Base-by-base conservation (phyloP, 2,888 invertebrate genomes). In the Isoperla grammatica region DNA sequence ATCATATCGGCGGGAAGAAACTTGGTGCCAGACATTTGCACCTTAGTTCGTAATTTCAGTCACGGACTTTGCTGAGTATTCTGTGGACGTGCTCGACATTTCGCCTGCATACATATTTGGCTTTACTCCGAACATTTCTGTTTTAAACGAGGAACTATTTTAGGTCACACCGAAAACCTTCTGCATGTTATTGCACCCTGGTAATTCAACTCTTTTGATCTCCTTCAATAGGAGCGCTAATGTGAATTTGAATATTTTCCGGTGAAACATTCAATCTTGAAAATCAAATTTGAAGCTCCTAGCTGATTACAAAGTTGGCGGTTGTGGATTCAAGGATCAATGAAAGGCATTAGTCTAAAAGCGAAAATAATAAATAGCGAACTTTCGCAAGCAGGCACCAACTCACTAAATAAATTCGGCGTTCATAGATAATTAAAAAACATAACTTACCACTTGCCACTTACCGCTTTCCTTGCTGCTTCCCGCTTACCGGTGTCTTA, bases 181-280 rank as follows among this genome's bases (percentile, higher is more conserved):
- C 53, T 35, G 37, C 39, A 53, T 37, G 39, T 37, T 53, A 53
- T 53, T 53, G 35, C 19, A 23, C 17, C 8, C 42, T 17, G 39
- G 35, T 48, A 56, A 56, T 50, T 46, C 50, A 56, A 56, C 42
- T 49, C 56, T 56, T 60, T 60, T 60, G 39, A 23, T 60, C 56
- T 60, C 50, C 23, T 42, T 29, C 29, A 29, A 29, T 29, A 29
- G 8, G 29, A 29, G n/a, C 39, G 55, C 49, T 48, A 60, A 60
- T 60, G 48, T 60, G 60, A 60, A 60, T 56, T 60, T 56, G 49
- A 49, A 60, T 56, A 56, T 60, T 55, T 48, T 56, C 49, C 13
- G 23, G 40, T 19, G 19, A 8, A 4, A 29, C 29, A 29, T 29
- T 29, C 29, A 29, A 29, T 29, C 29, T 29, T 29, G 29, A 29